Evolutionary conservation across 2,797 vertebrate genomes (phyloP), one percentile per base, ranked within the genome.

Genomic region (Macropodus opercularis): DNA sequence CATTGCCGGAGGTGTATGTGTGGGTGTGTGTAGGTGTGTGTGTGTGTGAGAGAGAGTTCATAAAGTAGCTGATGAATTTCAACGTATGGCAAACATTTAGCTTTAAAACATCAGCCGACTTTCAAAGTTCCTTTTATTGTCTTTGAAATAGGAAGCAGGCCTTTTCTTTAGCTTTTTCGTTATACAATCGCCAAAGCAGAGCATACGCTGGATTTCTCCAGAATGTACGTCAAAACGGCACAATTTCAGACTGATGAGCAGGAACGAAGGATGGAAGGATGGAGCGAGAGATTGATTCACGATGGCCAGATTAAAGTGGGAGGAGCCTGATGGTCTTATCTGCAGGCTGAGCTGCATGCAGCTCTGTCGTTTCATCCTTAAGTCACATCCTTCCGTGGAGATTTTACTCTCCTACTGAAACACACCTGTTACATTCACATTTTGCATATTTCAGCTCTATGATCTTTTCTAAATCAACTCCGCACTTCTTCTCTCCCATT

Each of bases 261-360:
- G 50, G 26, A 80, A 65, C 79, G 62, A 71, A 59, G 73, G 66
- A 66, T 31, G 54, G 38, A 57, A 29, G 54, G 72, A 59, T 58
- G 58, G 62, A 69, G 61, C 5, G 15, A 63, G 48, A 68, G 71
- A 79, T 36, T 69, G 81, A 82, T 72, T 77, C 62, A 76, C 58
- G 72, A 70, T 62, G 76, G 63, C 66, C 69, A 81, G 78, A 85
- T 85, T 84, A 84, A 73, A 80, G 63, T 61, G 67, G 78, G 76
- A 71, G 75, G 83, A 80, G 83, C 70, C 55, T 63, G 53, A 43
- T 74, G 51, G 36, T 80, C 63, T 80, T 81, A 73, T 85, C 72
- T 81, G 44, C 57, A 80, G 71, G 75, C 61, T 72, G 23, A 64
- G 71, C 54, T 68, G 71, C 70, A 63, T 34, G 63, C 66, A 73